These are phyloP conservation scores for Eupithecia abbreviata DNA, from an alignment of 2,888 invertebrate species.

Conservation along the genomic window DNA sequence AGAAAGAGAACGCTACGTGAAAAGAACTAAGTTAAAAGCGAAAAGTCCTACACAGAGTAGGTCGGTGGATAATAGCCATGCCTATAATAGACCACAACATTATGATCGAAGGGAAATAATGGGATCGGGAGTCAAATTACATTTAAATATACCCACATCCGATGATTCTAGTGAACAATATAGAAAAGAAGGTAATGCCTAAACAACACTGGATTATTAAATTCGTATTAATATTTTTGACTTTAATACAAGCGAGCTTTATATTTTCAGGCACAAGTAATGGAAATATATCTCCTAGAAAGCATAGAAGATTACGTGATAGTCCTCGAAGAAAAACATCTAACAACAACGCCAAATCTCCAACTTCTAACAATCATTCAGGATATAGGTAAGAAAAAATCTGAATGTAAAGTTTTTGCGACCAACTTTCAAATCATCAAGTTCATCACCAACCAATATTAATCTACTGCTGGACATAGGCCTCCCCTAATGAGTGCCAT, in stretches of 20 bases:
- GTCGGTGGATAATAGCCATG: slow-evolving; percentile 62
- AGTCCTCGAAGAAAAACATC: slow-evolving; percentile 87
- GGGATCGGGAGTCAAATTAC: slow-evolving; percentile 80
- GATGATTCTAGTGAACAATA: slow-evolving; percentile 85
- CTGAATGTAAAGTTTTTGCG: neutral
- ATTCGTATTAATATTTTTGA: neutral
- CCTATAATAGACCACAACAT: slow-evolving; percentile 66
- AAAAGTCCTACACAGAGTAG: slow-evolving; percentile 79
- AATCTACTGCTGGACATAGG: too few species aligned
- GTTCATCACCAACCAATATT: too few species aligned
- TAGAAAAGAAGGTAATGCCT: slow-evolving; percentile 70
- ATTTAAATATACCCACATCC: slow-evolving; percentile 83
- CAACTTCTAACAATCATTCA: slow-evolving; percentile 74
- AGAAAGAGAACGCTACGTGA: slow-evolving; percentile 78
- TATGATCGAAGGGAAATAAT: slow-evolving; percentile 80
- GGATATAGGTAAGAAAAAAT: slow-evolving; percentile 67
- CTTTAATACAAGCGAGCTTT: neutral
- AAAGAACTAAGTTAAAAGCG: slow-evolving; percentile 77
- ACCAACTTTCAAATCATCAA: neutral
- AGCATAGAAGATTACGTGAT: slow-evolving; percentile 85
- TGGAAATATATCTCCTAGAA: slow-evolving; percentile 83
- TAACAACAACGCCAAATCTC: slow-evolving; percentile 82
- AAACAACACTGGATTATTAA: neutral
- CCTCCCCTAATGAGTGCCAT: too few species aligned
- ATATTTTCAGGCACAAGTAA: slow-evolving; percentile 55